A percentile compares a stretch with the other conserved stretches of the same genome.
These are phyloP conservation scores for Cylindroiulus punctatus DNA, from an alignment of 2,888 invertebrate species.

Conservation along the genomic window DNA sequence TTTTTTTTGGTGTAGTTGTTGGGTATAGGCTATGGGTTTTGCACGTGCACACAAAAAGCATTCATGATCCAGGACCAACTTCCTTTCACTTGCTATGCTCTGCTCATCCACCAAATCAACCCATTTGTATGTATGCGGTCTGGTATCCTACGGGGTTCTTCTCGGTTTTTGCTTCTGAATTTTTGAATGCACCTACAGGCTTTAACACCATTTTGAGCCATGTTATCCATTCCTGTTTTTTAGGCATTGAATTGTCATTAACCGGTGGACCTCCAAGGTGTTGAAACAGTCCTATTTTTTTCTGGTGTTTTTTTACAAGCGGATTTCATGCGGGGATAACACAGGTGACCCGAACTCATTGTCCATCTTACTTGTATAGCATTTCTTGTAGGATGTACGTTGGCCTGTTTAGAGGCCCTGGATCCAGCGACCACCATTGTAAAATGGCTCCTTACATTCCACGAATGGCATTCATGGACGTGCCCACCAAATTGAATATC, in stretches of 20 bases:
- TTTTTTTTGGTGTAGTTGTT: background rate
- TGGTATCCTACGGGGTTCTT: background rate
- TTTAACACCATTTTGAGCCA: background rate
- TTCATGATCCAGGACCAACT: background rate
- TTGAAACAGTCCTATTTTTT: conserved; percentile 23
- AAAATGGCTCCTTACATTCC: background rate
- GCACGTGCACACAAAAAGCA: conserved; percentile 31
- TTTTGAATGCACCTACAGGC: background rate
- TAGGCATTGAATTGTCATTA: conserved; percentile 22
- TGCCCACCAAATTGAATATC: conserved; percentile 14
- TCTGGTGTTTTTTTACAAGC: background rate
- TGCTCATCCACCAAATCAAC: background rate
- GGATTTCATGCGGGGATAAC: background rate
- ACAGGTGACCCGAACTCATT: conserved; percentile 24
- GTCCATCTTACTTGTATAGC: background rate
- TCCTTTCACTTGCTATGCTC: background rate
- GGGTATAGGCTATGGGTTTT: background rate
- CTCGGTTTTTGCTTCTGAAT: background rate
- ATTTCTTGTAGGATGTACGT: background rate
- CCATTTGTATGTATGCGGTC: conserved; percentile 2
- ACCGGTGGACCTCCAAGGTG: background rate
- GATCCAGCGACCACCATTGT: background rate
- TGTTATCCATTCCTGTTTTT: background rate
- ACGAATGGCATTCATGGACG: background rate
- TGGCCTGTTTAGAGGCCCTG: conserved; percentile 44